These are phyloP conservation scores for Rousettus madagascariensis DNA, from an alignment of 2,797 vertebrate genomes.

Conservation along the genomic window DNA sequence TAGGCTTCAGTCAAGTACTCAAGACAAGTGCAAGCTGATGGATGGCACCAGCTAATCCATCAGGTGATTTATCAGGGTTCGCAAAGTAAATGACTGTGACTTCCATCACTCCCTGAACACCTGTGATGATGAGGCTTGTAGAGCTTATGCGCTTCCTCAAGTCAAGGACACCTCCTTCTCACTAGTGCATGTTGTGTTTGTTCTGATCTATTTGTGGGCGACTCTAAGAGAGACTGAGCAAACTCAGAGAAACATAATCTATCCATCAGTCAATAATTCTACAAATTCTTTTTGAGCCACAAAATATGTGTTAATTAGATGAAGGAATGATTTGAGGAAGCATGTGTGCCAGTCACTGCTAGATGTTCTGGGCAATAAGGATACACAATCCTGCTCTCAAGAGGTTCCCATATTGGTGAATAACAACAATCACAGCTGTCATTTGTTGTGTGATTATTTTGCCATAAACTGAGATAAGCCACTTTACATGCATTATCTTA, in stretches of 20 bases:
- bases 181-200: neutral
- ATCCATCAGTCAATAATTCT: neutral
- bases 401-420: neutral
- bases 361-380: neutral
- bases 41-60: constrained; percentile 47
- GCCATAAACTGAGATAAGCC: neutral
- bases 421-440: neutral
- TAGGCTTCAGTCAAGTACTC: constrained; percentile 23
- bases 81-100: neutral
- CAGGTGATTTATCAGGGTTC: constrained; percentile 54
- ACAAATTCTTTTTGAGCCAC: neutral
- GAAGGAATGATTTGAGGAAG: neutral
- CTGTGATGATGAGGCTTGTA: neutral
- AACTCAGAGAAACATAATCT: neutral
- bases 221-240: neutral
- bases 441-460: neutral
- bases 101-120: neutral
- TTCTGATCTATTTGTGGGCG: neutral
- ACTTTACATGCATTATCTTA: neutral
- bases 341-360: neutral
- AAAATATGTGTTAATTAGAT: neutral
- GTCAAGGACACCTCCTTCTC: neutral
- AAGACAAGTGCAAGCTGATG: constrained; percentile 47
- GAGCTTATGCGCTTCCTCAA: neutral
- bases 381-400: neutral